phyloP scores from a whole-genome alignment of 2,113 vertebrate genomes.

The Percina caprodes region DNA sequence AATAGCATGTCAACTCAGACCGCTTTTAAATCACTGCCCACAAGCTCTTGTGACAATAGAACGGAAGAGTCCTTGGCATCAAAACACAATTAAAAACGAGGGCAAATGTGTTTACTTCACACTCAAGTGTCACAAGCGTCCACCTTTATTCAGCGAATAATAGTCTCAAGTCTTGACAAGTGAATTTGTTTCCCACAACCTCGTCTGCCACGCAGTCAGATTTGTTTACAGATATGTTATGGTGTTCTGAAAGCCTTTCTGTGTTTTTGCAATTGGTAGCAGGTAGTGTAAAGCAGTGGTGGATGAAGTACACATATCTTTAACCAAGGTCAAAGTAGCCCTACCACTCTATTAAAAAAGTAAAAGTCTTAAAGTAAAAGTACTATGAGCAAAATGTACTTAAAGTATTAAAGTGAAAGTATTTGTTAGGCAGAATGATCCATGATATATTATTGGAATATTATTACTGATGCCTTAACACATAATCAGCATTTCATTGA shows the following conservation, averaged over 20 bases:
- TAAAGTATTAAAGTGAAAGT: neutral
- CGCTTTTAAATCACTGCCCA: slow-evolving; percentile 61
- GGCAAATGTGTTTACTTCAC: slow-evolving; percentile 68
- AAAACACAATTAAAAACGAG: slow-evolving; percentile 53
- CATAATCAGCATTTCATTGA: neutral
- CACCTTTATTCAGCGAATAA: slow-evolving; percentile 59
- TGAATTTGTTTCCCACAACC: slow-evolving; percentile 36
- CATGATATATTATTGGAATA: neutral
- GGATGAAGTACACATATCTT: neutral
- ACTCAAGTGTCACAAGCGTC: slow-evolving; percentile 37
- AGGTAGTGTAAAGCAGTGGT: neutral
- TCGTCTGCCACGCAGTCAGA: slow-evolving; percentile 5
- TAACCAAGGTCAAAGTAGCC: neutral
- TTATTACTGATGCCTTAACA: neutral
- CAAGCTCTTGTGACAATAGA: slow-evolving; percentile 56
- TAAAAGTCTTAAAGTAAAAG: neutral
- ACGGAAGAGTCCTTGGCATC: slow-evolving; percentile 59
- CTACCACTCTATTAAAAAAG: neutral
- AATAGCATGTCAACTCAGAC: slow-evolving; percentile 51
- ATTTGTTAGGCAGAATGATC: neutral
- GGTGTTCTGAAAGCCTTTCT: neutral
- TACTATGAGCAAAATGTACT: neutral
- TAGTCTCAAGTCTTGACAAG: slow-evolving; percentile 52
- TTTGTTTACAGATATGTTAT: neutral
- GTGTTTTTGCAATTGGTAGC: neutral